Evolutionary conservation across 2,888 invertebrate genomes (phyloP).

Genomic region (Andrena flavipes): DNA sequence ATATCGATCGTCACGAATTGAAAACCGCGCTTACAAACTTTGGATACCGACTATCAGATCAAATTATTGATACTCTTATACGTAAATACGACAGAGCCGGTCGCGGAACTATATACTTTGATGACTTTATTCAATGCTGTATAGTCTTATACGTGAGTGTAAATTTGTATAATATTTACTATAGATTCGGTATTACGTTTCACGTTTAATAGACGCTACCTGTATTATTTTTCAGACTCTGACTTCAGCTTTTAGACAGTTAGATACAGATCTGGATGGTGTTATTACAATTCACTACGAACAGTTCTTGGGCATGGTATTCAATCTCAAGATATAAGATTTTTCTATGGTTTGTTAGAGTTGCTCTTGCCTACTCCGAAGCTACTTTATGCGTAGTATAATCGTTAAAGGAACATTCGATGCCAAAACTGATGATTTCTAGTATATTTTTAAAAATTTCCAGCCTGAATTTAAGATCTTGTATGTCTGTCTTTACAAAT

Average conservation of each 20-base stretch:
- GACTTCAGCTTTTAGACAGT: slow-evolving; percentile 94
- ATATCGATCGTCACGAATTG: slow-evolving; percentile 96
- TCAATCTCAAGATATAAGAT: slow-evolving; percentile 90
- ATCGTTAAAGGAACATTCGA: slow-evolving; percentile 12
- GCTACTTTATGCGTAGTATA: background rate
- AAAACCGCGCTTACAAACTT: slow-evolving; percentile 95
- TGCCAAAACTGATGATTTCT: slow-evolving; percentile 51
- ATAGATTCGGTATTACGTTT: background rate
- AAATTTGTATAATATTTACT: background rate
- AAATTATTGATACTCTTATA: slow-evolving; percentile 92
- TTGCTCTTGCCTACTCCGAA: slow-evolving; percentile 36
- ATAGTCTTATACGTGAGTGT: slow-evolving; percentile 95
- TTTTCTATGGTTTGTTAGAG: background rate
- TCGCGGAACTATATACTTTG: slow-evolving; percentile 96
- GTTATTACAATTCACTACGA: slow-evolving; percentile 98
- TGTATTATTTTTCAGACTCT: slow-evolving; percentile 89
- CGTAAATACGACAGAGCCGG: slow-evolving; percentile 97
- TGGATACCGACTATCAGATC: slow-evolving; percentile 94
- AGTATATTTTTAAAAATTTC: slow-evolving; percentile 17
- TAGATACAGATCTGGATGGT: slow-evolving; percentile 97
- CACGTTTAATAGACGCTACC: slow-evolving; percentile 15
- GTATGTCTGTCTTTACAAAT: background rate
- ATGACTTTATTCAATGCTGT: slow-evolving; percentile 99
- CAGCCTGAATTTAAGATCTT: slow-evolving; percentile 18
- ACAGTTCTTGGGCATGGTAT: slow-evolving; percentile 97